These are phyloP conservation scores for Eucera pruinosa DNA, from an alignment of 2,888 invertebrate species.

Conservation along the genomic window DNA sequence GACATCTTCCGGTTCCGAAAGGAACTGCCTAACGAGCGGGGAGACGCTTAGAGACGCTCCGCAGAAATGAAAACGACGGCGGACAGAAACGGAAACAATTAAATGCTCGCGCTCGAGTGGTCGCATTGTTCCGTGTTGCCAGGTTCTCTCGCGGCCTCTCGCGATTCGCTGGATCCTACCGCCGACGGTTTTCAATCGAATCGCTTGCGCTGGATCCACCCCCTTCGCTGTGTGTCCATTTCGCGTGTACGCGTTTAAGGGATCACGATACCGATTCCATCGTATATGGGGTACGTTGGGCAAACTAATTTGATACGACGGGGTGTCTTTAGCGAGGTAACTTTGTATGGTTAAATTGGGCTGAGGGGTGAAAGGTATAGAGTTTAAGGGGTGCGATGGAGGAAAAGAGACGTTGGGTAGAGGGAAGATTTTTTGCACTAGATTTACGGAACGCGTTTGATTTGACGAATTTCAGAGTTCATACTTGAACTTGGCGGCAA, in stretches of 20 bases:
- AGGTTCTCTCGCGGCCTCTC: conserved; percentile 48
- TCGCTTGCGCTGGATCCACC: conserved; percentile 52
- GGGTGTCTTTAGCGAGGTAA: conserved; percentile 15
- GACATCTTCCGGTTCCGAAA: conserved; percentile 78
- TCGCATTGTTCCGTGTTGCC: conserved; percentile 67
- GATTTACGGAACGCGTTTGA: too few relatives aligned
- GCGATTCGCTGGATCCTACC: conserved; percentile 65
- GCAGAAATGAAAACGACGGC: conserved; percentile 72
- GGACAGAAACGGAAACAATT: conserved; percentile 75
- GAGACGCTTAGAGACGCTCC: conserved; percentile 69
- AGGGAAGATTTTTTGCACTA: not conserved
- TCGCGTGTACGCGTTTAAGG: too few relatives aligned
- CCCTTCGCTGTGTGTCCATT: conserved; percentile 7
- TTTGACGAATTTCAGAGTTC: too few relatives aligned
- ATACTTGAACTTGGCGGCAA: too few relatives aligned
- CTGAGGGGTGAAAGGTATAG: too few relatives aligned
- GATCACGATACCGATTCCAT: too few relatives aligned
- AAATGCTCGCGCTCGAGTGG: conserved; percentile 74
- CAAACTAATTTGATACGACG: conserved; percentile 15
- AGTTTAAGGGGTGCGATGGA: not conserved
- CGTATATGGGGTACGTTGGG: not conserved
- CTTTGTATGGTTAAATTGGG: conserved; percentile 6
- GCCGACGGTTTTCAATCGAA: conserved; percentile 43
- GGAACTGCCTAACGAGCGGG: conserved; percentile 80
- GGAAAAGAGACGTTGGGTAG: not conserved